Base-by-base conservation (phyloP, 1,140 invertebrate species). In the Cecropterus lyciades region DNA sequence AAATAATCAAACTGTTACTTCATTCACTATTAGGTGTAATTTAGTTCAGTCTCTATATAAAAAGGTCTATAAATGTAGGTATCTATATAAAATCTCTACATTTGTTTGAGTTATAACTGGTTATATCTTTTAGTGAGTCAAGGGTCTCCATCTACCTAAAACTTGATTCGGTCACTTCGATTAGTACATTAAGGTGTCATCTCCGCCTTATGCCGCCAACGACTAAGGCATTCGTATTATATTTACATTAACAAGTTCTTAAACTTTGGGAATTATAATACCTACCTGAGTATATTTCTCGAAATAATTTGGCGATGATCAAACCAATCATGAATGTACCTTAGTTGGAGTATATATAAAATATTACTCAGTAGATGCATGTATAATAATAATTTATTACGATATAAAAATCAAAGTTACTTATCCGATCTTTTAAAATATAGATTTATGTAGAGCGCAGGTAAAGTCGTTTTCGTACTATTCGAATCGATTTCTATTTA, bases 1-100 rank as follows among this genome's bases (percentile, higher is more conserved):
- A 63, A 63, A 42, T 63, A 52, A 63, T 63, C 60, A 53, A 63
- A 52, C 16, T 3, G 33, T 13, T 42, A 30, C 14, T 55, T 56
- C 40, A 15, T 55, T 11, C 45, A 55, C 51, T 16, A 55, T 17
- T 40, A 17, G 3, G 10, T 8, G n/a, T 46, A 46, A 16, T 20
- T 46, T 13, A 0, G 14, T 46, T 11, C n/a, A n/a, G n/a, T 17
- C 15, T 8, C 7, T 1, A 43, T 14, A 43, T 43, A 13, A 43
- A 14, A 43, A 2, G 40, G 0, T 43, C 3, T 14, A 40, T 4
- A 13, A 14, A 0, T 14, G 40, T 43, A n/a, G 0, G 40, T 6
- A 14, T 7, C 2, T 43, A 40, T 10, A n/a, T n/a, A 1, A 40
- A 4, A 5, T 13, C 37, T 14, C 40, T 43, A 43, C 40, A 43